Conservation (phyloP, 2,888 invertebrate genomes). For the Mechanitis messenoides region DNA sequence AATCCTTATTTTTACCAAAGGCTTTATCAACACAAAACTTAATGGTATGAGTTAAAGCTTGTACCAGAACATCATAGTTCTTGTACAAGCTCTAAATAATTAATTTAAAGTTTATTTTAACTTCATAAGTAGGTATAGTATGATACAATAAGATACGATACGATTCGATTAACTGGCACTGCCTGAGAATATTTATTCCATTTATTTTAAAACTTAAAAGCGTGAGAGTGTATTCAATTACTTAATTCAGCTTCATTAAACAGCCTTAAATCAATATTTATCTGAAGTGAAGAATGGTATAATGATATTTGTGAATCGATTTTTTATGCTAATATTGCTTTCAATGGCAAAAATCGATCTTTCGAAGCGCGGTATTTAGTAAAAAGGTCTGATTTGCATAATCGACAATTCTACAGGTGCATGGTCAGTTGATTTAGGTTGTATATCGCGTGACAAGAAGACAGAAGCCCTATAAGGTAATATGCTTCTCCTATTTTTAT, state of each 20-base stretch:
- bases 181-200: no score
- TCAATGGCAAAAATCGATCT: conserved; percentile 30
- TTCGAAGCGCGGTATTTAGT: conserved; percentile 35
- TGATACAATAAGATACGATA: no score
- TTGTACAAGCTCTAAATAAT: no score
- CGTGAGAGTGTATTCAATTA: background rate
- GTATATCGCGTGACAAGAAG: conserved; percentile 58
- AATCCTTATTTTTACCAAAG: no score
- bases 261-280: conserved; percentile 14
- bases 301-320: conserved; percentile 19
- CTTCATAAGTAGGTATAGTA: no score
- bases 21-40: no score
- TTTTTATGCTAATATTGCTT: conserved; percentile 26
- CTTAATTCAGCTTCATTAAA: background rate
- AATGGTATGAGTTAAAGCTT: no score
- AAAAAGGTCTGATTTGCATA: conserved; percentile 67
- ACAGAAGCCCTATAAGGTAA: conserved; percentile 62
- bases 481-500: conserved; percentile 61
- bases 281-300: conserved; percentile 11
- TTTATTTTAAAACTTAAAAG: background rate
- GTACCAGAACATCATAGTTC: no score
- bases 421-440: conserved; percentile 70
- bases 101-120: no score
- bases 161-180: no score
- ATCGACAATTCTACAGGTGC: conserved; percentile 73